Conservation (phyloP, 92 coral and sea anemone species). For the Phenganax marumi region DNA sequence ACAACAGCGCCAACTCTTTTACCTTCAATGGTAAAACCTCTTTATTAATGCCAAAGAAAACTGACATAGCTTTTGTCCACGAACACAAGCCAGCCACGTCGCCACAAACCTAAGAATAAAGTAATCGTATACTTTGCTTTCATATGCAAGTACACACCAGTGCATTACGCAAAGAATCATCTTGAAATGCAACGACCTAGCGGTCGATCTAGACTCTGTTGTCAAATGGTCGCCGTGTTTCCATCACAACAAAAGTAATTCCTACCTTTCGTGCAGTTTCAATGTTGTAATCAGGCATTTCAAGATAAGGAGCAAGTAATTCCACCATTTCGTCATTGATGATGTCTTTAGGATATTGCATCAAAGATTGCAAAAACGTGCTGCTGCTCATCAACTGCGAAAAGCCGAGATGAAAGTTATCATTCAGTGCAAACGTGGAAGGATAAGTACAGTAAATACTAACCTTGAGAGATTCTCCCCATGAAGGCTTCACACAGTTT, state of each 20-base stretch:
- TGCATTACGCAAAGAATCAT: no score
- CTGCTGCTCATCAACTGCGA: constrained; percentile 87
- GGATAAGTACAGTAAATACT: background rate
- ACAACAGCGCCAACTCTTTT: background rate
- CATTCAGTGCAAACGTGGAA: no score
- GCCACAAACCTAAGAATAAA: constrained; percentile 78
- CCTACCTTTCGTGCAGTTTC: constrained; percentile 94
- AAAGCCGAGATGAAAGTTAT: background rate
- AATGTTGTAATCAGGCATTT: constrained; percentile 82
- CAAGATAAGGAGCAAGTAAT: constrained; percentile 85
- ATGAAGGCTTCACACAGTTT: constrained; percentile 71
- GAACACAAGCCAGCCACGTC: constrained; percentile 98
- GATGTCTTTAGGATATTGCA: constrained; percentile 82
- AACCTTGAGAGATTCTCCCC: constrained; percentile 92
- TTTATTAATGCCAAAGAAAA: constrained; percentile 93
- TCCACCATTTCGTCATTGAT: constrained; percentile 95
- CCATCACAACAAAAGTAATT: background rate
- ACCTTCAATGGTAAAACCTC: constrained; percentile 95
- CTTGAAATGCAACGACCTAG: no score
- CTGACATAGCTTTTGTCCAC: constrained; percentile 93
- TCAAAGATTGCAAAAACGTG: constrained; percentile 70
- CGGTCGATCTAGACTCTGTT: no score
- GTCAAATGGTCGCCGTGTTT: no score
- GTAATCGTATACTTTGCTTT: background rate
- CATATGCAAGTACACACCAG: no score